phyloP scores from a whole-genome alignment of 2,113 vertebrate genomes.

The Lanius ludovicianus region DNA sequence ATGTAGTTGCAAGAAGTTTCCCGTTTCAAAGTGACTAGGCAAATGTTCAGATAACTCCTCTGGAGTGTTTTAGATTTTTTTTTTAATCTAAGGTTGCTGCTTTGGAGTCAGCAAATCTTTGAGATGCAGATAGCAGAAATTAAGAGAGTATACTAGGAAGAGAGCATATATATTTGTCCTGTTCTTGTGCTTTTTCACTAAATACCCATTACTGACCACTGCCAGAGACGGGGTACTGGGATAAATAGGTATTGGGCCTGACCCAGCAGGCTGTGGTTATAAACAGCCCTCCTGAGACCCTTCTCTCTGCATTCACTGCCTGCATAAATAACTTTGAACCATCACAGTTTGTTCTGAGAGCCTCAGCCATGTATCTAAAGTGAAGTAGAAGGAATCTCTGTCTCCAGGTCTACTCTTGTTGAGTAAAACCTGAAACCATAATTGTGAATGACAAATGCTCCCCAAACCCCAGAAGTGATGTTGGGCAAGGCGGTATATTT shows the following conservation, averaged over 20 bases:
- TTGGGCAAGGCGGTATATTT: background rate
- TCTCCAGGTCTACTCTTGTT: background rate
- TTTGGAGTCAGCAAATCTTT: background rate
- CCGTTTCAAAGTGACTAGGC: background rate
- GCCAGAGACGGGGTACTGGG: background rate
- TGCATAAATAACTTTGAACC: background rate
- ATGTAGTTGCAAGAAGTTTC: background rate
- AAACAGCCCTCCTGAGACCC: conserved; percentile 1
- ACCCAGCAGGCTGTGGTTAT: conserved; percentile 1
- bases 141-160: background rate
- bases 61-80: background rate
- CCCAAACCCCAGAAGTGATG: background rate
- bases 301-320: background rate
- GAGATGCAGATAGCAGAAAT: background rate
- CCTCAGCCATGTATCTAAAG: background rate
- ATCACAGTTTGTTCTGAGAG: background rate
- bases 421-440: background rate
- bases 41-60: background rate
- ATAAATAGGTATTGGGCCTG: background rate
- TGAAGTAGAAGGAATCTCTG: background rate
- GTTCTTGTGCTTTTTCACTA: conserved; percentile 7
- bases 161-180: background rate
- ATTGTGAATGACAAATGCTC: background rate
- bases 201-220: conserved; percentile 10
- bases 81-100: background rate